Base-by-base conservation (phyloP, 2,888 invertebrate species). In the Pristionchus arcanus region DNA sequence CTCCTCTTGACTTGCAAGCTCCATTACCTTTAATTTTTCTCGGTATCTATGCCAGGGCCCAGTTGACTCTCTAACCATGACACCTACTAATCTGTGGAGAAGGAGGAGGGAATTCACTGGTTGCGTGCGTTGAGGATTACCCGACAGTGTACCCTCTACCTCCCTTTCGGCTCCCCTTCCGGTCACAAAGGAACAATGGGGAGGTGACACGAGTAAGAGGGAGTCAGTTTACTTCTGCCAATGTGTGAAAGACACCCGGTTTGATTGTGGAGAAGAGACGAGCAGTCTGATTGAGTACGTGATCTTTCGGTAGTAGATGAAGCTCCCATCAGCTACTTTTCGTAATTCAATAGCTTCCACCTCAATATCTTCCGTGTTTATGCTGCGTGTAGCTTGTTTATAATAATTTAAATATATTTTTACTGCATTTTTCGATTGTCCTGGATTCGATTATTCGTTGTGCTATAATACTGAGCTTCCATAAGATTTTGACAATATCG, bases 111-210 rank as follows among this genome's bases (percentile, higher is more conserved):
- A 16, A 34, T 15, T 34, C 71, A 34, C 34, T 37, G 19, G 25
- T 81, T 81, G 81, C 81, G 81, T 81, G 81, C n/a, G 53, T 49
- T 81, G 11, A n/a, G 53, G 81, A 81, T 81, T 81, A 81, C 74
- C 42, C 74, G 42, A 31, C 42, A 42, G 74, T 77, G 21, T 68
- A 34, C 74, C n/a, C 74, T 74, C 37, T 21, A 11, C 63, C 63
- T 59, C 59, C 59, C 59, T 59, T 21, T 63, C 63, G 34, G 42
- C 42, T 13, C 9, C 81, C 49, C 49, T 81, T 81, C 49, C 74
- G 74, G 81, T 53, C n/a, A 81, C 81, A 49, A 81, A 81, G 28
- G 81, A 81, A 81, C 81, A 81, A 81, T 28, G 49, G 81, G 34
- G 74, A 34, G 74, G 37, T 37, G 74, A 37, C 28, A 74, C 74